Evolutionary conservation across 2,888 invertebrate species (phyloP).

Genomic region (Cerceris rybyensis): DNA sequence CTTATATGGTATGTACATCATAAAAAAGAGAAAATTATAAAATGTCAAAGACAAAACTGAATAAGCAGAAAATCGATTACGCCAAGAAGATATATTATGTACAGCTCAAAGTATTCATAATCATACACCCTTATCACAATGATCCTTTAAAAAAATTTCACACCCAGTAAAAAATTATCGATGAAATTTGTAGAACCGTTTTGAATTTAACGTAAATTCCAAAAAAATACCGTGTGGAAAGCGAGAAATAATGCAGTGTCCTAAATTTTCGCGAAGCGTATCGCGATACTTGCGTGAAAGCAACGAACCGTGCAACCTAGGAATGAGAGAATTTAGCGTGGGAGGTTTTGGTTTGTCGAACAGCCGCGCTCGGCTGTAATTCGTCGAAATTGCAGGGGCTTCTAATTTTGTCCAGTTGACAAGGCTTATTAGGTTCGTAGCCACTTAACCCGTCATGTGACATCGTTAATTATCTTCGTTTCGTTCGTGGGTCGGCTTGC

Average conservation of each 20-base stretch:
- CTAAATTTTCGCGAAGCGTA: slow-evolving; percentile 2
- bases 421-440: slow-evolving; percentile 43
- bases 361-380: slow-evolving; percentile 12
- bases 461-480: slow-evolving; percentile 51
- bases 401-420: slow-evolving; percentile 41
- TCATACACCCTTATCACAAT: too few species aligned
- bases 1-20: too few species aligned
- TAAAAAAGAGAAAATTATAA: background rate
- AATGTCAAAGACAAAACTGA: background rate
- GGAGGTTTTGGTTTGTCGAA: slow-evolving; percentile 9
- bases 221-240: background rate
- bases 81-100: too few species aligned
- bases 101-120: too few species aligned
- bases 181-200: background rate
- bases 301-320: background rate
- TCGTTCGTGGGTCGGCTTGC: slow-evolving; percentile 21
- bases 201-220: background rate
- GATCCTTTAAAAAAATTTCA: background rate
- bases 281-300: slow-evolving; percentile 7
- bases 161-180: background rate
- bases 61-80: background rate
- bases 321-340: slow-evolving; percentile 10
- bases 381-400: slow-evolving; percentile 40
- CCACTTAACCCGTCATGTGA: slow-evolving; percentile 45
- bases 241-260: background rate